Evolutionary conservation across 2,797 vertebrate genomes (phyloP), one percentile per base, ranked within the genome.

Genomic region (Lophotriccus pileatus): DNA sequence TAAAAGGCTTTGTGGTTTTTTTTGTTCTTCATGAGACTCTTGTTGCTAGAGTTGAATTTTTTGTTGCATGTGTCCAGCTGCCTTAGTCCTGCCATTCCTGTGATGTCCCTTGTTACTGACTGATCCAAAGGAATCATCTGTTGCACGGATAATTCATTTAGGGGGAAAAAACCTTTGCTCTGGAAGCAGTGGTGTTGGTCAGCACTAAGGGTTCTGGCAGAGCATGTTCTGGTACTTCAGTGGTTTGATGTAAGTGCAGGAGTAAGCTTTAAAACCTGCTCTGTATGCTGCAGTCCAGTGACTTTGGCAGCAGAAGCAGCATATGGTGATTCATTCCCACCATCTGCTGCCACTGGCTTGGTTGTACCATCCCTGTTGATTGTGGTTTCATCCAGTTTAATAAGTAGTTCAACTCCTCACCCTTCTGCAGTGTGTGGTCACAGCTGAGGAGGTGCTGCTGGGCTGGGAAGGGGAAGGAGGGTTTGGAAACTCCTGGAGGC

Each of bases 11-110:
- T 64, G 60, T 68, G 37, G 37, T 28, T 67, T 9, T 9, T 52
- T 53, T 67, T 0, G 0, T 84, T 86, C 55, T 76, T 43, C 22
- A 1, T 2, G 2, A 44, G 70, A 25, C 50, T 76, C 66, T 4
- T 67, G 72, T 82, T 89, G 67, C 39, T 82, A 1, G 7, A 50
- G 14, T 25, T 66, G 37, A 70, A 49, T 47, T 76, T 76, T 76
- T 73, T 76, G 70, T 68, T 76, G 49, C 15, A 2, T 28, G 23
- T 73, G 24, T 84, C 44, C 44, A 50, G 1, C 59, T 85, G 47
- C 24, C 25, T 83, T 77, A 46, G 32, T 74, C 87, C 56, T 88
- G 79, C 37, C 23, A 13, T 59, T 44, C 41, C 58, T 74, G 41
- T 49, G 56, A 28, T 58, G 34, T 28, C 27, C 24, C 18, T 37